Base-by-base conservation (phyloP, 2,888 invertebrate genomes). In the Gerris lacustris region DNA sequence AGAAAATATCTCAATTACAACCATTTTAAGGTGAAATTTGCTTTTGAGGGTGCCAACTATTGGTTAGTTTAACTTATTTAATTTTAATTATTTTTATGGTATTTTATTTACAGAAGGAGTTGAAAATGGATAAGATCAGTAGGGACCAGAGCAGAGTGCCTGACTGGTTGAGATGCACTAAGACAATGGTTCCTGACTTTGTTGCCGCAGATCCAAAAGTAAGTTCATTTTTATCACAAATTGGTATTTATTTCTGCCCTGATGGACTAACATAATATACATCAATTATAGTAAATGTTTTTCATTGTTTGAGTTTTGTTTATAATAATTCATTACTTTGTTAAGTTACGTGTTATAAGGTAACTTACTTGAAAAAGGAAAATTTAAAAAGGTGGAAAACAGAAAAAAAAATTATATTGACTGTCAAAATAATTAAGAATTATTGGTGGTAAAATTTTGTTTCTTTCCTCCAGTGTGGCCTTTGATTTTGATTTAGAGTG, bases 111-210 rank as follows among this genome's bases (percentile, higher is more conserved):
- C 84, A 77, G 80, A 81, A 79, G 7, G 83, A 87, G 75, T 79
- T 90, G 67, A 82, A 86, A 73, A 92, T 96, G 90, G 81, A 86
- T 0, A 93, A 95, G 80, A 93, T 94, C 76, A 88, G 89, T 71
- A 87, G 88, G 73, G 90, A 93, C 79, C 81, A 82, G 0, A 82
- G 81, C 70, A 86, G 85, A 78, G 81, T 92, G 4, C 96, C 96
- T 0, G 76, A 80, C 0, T 96, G 96, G 96, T 79, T 96, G 73
- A 84, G 86, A 67, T 91, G 93, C 72, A 92, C 89, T 74, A 91
- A 89, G 79, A 85, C 88, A 0, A 86, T 96, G 84, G 84, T 93
- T 11, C 96, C 96, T 0, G 96, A 96, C 82, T 95, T 92, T 79
- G 86, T 96, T 0, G 92, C 92, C 4, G 83, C 81, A 69, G 88